Conservation (phyloP, 2,797 vertebrate genomes). For the Peromyscus attwateri region DNA sequence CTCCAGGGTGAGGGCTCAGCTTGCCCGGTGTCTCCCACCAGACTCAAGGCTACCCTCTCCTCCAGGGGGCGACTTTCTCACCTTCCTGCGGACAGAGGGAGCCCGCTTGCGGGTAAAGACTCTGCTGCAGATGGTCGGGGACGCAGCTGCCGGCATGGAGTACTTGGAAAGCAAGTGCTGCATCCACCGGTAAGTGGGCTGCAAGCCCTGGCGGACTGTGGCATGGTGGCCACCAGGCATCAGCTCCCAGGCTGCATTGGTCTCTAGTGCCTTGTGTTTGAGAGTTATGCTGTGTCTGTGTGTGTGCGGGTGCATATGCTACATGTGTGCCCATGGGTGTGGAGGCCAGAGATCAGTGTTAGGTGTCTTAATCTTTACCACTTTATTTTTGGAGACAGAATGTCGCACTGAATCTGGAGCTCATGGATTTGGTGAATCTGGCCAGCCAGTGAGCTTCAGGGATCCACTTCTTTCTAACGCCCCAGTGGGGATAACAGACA, state of each 20-base stretch:
- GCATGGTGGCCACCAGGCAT: background rate
- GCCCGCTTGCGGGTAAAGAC: constrained; percentile 89
- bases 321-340: background rate
- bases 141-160: constrained; percentile 95
- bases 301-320: background rate
- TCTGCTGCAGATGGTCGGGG: constrained; percentile 94
- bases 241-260: background rate
- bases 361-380: background rate
- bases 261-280: background rate
- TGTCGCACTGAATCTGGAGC: background rate
- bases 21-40: background rate
- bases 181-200: constrained; percentile 94
- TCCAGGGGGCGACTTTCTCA: constrained; percentile 96
- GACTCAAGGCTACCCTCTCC: constrained; percentile 3
- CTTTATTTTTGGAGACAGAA: background rate
- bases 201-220: too few relatives aligned
- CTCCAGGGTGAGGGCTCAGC: background rate
- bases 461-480: background rate
- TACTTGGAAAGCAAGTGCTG: constrained; percentile 97
- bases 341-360: background rate
- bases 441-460: background rate
- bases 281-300: background rate
- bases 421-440: background rate
- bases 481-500: background rate
- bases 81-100: constrained; percentile 93